Conservation (phyloP, 2,888 invertebrate species). For the Holacanthella duospinosa region DNA sequence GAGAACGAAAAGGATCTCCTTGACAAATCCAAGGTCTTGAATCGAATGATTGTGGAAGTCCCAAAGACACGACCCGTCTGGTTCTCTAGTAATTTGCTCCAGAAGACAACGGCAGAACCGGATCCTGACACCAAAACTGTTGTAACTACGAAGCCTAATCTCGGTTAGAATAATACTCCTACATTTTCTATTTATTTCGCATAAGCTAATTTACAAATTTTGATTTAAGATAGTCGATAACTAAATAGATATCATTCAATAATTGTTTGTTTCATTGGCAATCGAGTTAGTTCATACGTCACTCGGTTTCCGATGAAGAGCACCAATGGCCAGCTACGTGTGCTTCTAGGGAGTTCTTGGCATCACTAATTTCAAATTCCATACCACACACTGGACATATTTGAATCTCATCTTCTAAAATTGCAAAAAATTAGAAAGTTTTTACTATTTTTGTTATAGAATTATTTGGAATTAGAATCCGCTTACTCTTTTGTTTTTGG, state of each 20-base stretch:
- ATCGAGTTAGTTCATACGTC: too few species aligned
- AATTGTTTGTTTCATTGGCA: too few species aligned
- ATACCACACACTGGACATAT: conserved; percentile 36
- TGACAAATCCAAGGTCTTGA: conserved; percentile 39
- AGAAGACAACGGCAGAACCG: conserved; percentile 62
- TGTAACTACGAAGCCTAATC: conserved; percentile 18
- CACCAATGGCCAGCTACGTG: conserved; percentile 37
- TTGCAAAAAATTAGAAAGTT: neutral
- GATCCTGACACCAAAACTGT: conserved; percentile 26
- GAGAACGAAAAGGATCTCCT: conserved; percentile 60
- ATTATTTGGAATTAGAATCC: neutral
- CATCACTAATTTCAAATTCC: conserved; percentile 34
- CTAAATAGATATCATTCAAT: neutral
- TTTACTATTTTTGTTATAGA: neutral
- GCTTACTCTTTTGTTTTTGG: neutral
- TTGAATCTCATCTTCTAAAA: conserved; percentile 34
- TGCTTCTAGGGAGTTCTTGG: conserved; percentile 34
- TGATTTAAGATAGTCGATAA: too few species aligned
- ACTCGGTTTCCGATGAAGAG: conserved; percentile 3
- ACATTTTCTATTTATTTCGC: neutral
- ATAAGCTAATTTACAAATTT: too few species aligned
- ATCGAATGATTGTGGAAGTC: conserved; percentile 73
- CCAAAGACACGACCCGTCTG: conserved; percentile 72
- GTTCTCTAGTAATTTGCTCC: conserved; percentile 75
- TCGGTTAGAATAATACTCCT: conserved; percentile 14